A percentile compares a stretch with the other conserved stretches of the same genome.
Conservation (phyloP, 2,113 vertebrate genomes). For the human (Homo sapiens) region GRCh38 chr12:62065001-62065500, state of each 20-base stretch:
- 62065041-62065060: neutral
- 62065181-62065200: slow-evolving; percentile 66
- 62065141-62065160: slow-evolving; percentile 38
- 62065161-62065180: slow-evolving; percentile 66
- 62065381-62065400: neutral
- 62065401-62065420: neutral
- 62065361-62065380: neutral
- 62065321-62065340: neutral
- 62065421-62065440: neutral
- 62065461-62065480: neutral
- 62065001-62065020: slow-evolving; percentile 22
- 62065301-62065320: neutral
- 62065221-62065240: slow-evolving; percentile 58
- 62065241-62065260: slow-evolving; percentile 56
- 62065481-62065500: neutral
- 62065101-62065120: slow-evolving; percentile 41
- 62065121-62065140: slow-evolving; percentile 51
- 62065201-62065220: slow-evolving; percentile 42
- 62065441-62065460: neutral
- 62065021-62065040: slow-evolving; percentile 2
- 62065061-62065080: slow-evolving; percentile 35
- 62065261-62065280: slow-evolving; percentile 19
- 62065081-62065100: slow-evolving; percentile 59
- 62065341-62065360: slow-evolving; percentile 41
- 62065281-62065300: slow-evolving; percentile 10